These are phyloP conservation scores for Luidia sarsii DNA, from an alignment of 53 echinoderm and acorn worm species.

Conservation along the genomic window DNA sequence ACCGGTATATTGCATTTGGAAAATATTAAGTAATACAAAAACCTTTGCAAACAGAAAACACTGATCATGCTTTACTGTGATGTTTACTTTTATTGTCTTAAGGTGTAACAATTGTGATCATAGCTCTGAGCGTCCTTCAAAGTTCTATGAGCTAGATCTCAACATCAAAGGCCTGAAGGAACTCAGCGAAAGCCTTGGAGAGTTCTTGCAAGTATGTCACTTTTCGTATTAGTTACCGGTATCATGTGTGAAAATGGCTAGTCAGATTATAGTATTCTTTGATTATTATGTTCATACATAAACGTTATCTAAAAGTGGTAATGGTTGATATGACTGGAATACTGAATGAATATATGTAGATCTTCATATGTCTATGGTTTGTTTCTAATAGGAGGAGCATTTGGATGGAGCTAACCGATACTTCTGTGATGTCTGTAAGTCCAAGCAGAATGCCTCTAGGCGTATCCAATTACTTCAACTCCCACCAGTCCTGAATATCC, in stretches of 20 bases:
- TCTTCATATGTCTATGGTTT: not conserved
- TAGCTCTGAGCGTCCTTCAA: slow-evolving; percentile 76
- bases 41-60: not conserved
- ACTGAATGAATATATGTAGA: no score
- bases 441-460: slow-evolving; percentile 89
- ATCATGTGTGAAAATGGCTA: no score
- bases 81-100: not conserved
- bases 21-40: not conserved
- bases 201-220: slow-evolving; percentile 59
- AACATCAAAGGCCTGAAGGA: slow-evolving; percentile 94
- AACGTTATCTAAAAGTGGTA: no score
- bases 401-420: slow-evolving; percentile 97
- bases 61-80: no score
- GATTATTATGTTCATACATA: no score
- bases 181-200: slow-evolving; percentile 81
- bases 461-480: slow-evolving; percentile 81
- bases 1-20: no score
- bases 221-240: not conserved
- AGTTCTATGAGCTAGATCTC: slow-evolving; percentile 95
- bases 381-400: slow-evolving; percentile 77
- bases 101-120: slow-evolving; percentile 92
- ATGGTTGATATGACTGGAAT: no score
- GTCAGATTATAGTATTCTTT: no score
- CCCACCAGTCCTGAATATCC: slow-evolving; percentile 93
- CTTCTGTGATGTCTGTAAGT: slow-evolving; percentile 82